phyloP scores from a whole-genome alignment of 1,140 invertebrate species.

The Potamilus streckersoni region DNA sequence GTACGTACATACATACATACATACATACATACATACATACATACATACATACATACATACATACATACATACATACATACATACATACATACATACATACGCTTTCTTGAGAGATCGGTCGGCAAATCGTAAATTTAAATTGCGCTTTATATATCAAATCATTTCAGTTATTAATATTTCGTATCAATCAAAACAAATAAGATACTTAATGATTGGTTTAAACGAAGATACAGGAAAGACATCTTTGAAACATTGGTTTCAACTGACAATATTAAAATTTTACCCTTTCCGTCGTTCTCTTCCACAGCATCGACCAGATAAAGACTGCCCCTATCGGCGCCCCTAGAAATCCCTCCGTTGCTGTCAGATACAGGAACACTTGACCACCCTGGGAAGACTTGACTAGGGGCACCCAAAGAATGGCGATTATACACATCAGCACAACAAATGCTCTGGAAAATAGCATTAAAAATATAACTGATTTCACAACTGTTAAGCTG shows the following conservation, averaged over 20 bases:
- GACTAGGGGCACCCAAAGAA: slow-evolving; percentile 19
- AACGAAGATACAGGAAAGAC: neutral
- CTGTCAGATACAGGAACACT: slow-evolving; percentile 16
- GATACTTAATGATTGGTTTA: neutral
- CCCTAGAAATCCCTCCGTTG: slow-evolving; percentile 15
- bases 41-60: no score
- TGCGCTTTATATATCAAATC: neutral
- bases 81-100: no score
- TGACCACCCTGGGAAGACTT: slow-evolving; percentile 23
- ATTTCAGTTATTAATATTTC: neutral
- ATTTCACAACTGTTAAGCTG: neutral
- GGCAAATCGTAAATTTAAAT: neutral
- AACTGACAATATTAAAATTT: neutral
- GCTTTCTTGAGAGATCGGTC: neutral
- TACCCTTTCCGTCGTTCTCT: slow-evolving; percentile 19
- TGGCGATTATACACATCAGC: slow-evolving; percentile 11
- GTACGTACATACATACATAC: no score
- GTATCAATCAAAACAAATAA: neutral
- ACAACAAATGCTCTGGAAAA: slow-evolving; percentile 16
- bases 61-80: no score
- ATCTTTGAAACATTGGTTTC: neutral
- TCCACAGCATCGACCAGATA: slow-evolving; percentile 7
- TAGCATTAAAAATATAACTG: neutral
- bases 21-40: no score
- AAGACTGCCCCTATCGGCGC: slow-evolving; percentile 17